Evolutionary conservation across 2,888 invertebrate species (phyloP).

Genomic region (Gasteruption jaculator): DNA sequence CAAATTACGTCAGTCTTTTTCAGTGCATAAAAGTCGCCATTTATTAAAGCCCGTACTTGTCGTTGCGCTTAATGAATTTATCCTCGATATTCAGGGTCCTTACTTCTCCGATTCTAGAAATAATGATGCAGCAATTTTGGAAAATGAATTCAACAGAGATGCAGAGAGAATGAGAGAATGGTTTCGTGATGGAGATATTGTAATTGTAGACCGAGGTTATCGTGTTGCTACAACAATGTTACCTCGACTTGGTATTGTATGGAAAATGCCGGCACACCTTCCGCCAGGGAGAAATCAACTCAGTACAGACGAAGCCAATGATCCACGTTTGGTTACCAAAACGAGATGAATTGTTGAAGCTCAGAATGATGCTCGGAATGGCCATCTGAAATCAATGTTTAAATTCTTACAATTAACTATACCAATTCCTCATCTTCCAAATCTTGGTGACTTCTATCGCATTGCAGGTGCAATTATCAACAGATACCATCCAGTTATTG

Average conservation of each 20-base stretch:
- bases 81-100: conserved; percentile 18
- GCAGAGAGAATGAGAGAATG: conserved; percentile 7
- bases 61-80: conserved; percentile 21
- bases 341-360: conserved; percentile 22
- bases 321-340: conserved; percentile 25
- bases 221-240: conserved; percentile 11
- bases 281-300: conserved; percentile 19
- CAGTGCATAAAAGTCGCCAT: conserved; percentile 19
- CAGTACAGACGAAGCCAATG: conserved; percentile 23
- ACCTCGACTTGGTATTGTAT: conserved; percentile 6
- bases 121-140: conserved; percentile 13
- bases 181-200: conserved; percentile 13
- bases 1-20: conserved; percentile 12
- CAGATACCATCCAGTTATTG: conserved; percentile 11
- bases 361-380: conserved; percentile 20
- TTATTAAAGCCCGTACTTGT: conserved; percentile 20
- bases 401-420: conserved; percentile 8
- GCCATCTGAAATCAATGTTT: conserved; percentile 3
- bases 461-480: conserved; percentile 17
- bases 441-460: conserved; percentile 8
- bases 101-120: conserved; percentile 19
- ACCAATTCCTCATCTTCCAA: conserved; percentile 1
- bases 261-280: conserved; percentile 13
- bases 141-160: conserved; percentile 11
- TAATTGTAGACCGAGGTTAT: conserved; percentile 17